Base-by-base conservation (phyloP, 2,113 vertebrate species). In the Leptodactylus fuscus region DNA sequence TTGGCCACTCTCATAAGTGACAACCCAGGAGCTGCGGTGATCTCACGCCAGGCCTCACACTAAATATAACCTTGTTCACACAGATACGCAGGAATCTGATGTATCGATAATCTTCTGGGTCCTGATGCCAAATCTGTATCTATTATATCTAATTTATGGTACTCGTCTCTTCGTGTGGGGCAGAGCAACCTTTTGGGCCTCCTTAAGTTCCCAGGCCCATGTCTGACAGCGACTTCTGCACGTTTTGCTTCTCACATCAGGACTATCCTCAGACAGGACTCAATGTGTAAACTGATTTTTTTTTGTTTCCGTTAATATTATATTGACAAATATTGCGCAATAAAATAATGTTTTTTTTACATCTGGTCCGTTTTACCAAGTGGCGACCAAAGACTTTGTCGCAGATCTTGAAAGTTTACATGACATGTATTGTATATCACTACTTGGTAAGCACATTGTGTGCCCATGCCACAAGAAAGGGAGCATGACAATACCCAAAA, bases 271-370 rank as follows among this genome's bases (percentile, higher is more conserved):
- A 38, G 69, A n/a, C 70, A 24, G 8, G 22, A 46, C 38, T 44
- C 71, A 74, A 74, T 20, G 22, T 24, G 41, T n/a, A 46, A 27
- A 16, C 22, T 16, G 11, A 44, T 75, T 49, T 29, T 27, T 18
- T 41, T 12, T 67, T 65, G 1, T 65, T 77, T 62, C 60, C 29
- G 6, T 76, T 77, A 77, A 12, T 83, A 51, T 74, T 71, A 83
- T 34, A 51, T 70, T 6, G 16, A 73, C 5, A 77, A 62, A 77
- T 36, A 53, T 85, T 85, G 55, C 77, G 51, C 38, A 85, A 77
- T 85, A 77, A 85, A 85, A 27, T 34, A 76, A 9, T 83, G 77
- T 85, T 85, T 85, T 85, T 85, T 85, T 85, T 85, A 20, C 73
- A 65, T 5, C 55, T 67, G 46, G 27, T 83, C 48, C 58, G 34